Conservation (phyloP, 1,140 invertebrate genomes). For the Eulimnadia texana region DNA sequence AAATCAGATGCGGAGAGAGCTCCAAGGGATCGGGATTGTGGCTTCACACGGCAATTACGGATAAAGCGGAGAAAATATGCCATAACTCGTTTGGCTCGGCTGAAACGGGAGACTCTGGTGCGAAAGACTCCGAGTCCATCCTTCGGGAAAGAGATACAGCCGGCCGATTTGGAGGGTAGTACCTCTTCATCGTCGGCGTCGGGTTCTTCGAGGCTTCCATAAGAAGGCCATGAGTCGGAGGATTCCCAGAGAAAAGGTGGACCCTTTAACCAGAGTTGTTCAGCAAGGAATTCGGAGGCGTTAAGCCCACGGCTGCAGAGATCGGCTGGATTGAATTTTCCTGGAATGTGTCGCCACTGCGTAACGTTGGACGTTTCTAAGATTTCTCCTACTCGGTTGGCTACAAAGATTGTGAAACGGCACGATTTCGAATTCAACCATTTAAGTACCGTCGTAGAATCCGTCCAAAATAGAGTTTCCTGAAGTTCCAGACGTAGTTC, state of each 20-base stretch:
- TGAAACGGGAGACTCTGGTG: too few relatives aligned
- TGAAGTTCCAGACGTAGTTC: neutral
- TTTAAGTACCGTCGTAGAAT: neutral
- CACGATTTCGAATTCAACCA: neutral
- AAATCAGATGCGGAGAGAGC: too few relatives aligned
- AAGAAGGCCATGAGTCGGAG: neutral
- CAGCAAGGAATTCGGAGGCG: too few relatives aligned
- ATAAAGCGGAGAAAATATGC: too few relatives aligned
- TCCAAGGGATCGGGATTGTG: too few relatives aligned
- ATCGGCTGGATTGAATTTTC: neutral
- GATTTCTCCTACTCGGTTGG: neutral
- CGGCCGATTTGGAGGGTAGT: neutral
- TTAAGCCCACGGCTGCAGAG: too few relatives aligned
- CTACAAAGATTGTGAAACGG: neutral
- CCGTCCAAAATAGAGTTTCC: neutral
- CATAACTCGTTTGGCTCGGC: too few relatives aligned
- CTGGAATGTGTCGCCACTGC: neutral
- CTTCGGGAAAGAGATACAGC: too few relatives aligned
- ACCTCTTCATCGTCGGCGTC: neutral
- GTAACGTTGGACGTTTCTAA: neutral
- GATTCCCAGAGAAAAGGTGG: neutral
- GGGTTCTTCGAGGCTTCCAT: neutral
- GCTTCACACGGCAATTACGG: too few relatives aligned
- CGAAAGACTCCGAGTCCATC: too few relatives aligned
- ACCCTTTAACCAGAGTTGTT: neutral